Conservation (phyloP, 2,797 vertebrate species). For the Pygocentrus nattereri region DNA sequence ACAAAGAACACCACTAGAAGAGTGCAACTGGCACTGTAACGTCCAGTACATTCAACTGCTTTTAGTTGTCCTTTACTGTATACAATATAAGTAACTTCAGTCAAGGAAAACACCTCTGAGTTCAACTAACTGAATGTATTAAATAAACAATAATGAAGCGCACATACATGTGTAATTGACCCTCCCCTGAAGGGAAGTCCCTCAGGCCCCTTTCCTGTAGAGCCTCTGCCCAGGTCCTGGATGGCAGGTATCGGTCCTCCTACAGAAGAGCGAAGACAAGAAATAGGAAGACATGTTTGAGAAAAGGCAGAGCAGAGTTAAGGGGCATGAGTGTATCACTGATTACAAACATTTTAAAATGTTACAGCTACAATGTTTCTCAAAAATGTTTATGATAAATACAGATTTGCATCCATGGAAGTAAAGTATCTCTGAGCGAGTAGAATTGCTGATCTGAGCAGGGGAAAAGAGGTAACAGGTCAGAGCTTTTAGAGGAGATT, state of each 20-base stretch:
- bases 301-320: background rate
- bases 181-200: conserved; percentile 50
- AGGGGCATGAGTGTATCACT: background rate
- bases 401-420: background rate
- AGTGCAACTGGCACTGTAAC: background rate
- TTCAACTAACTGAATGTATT: too few species aligned
- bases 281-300: background rate
- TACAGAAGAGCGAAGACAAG: conserved; percentile 11
- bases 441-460: background rate
- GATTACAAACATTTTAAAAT: too few species aligned
- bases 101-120: too few species aligned
- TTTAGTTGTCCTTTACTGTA: background rate
- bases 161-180: conserved; percentile 61
- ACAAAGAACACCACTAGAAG: conserved; percentile 20
- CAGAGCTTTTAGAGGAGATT: background rate
- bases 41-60: background rate
- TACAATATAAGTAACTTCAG: too few species aligned
- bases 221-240: conserved; percentile 54
- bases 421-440: background rate
- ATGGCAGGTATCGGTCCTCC: conserved; percentile 52
- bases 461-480: background rate
- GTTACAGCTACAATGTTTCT: background rate
- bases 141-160: background rate
- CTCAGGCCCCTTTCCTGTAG: conserved; percentile 53
- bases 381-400: background rate